Conservation (phyloP, 2,797 vertebrate genomes). For the Euthynnus affinis region DNA sequence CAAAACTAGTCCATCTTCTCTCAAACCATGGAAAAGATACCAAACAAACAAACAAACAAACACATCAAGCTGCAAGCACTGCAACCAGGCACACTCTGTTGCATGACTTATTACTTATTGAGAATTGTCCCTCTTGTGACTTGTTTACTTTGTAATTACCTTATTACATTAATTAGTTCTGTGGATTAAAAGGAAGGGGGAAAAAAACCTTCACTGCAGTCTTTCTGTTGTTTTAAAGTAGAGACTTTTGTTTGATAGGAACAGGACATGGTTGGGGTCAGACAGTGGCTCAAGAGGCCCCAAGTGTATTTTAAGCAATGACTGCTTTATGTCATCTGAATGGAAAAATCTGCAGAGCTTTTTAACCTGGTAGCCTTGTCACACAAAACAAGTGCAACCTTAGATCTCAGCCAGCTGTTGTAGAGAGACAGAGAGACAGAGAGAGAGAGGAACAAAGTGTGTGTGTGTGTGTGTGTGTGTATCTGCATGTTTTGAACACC, state of each 20-base stretch:
- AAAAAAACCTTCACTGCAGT: not conserved
- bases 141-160: no score
- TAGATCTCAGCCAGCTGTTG: constrained; percentile 53
- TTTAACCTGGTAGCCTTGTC: constrained; percentile 51
- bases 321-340: constrained; percentile 27
- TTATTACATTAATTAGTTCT: no score
- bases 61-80: not conserved
- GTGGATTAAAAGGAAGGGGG: no score
- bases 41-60: constrained; percentile 5
- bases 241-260: constrained; percentile 3
- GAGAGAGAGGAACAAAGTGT: no score
- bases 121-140: no score
- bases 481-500: constrained; percentile 53
- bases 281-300: not conserved
- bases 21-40: not conserved
- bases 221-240: not conserved
- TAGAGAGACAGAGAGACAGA: no score
- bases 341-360: constrained; percentile 25
- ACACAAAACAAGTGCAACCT: constrained; percentile 49
- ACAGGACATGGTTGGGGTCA: constrained; percentile 8
- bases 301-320: constrained; percentile 7
- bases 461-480: constrained; percentile 1
- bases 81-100: constrained; percentile 1
- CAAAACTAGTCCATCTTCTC: not conserved
- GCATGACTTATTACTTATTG: constrained; percentile 1